These are phyloP conservation scores for Sinohyriopsis cumingii DNA, from an alignment of 2,888 invertebrate species.

Conservation along the genomic window DNA sequence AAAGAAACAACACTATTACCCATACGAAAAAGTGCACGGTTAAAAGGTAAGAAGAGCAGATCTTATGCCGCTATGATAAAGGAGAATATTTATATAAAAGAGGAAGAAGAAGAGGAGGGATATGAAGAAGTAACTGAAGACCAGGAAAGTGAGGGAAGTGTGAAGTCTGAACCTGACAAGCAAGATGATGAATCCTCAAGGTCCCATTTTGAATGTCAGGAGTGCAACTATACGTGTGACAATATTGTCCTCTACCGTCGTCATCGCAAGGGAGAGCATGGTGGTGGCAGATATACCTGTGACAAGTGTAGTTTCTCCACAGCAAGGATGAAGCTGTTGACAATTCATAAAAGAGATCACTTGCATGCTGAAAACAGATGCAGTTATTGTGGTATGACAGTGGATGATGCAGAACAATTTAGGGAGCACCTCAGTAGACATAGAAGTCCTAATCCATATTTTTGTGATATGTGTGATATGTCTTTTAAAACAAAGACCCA, in stretches of 20 bases:
- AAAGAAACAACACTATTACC: too few species aligned
- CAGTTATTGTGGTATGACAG: conserved; percentile 69
- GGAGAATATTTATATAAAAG: not conserved
- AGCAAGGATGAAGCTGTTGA: conserved; percentile 44
- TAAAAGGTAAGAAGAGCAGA: too few species aligned
- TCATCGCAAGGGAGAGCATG: conserved; percentile 22
- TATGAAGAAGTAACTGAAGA: conserved; percentile 13
- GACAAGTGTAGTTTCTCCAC: conserved; percentile 50
- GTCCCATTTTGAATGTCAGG: conserved; percentile 28
- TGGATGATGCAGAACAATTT: conserved; percentile 59
- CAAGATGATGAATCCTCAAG: conserved; percentile 7
- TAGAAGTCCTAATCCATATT: conserved; percentile 74
- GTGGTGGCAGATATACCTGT: conserved; percentile 41
- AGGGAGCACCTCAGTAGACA: conserved; percentile 72
- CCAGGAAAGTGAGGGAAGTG: conserved; percentile 10
- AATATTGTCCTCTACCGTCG: conserved; percentile 13
- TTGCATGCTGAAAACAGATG: conserved; percentile 63
- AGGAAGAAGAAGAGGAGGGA: conserved; percentile 9
- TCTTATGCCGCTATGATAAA: too few species aligned
- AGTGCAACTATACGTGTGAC: conserved; percentile 31
- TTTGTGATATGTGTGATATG: conserved; percentile 74
- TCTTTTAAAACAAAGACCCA: conserved; percentile 75
- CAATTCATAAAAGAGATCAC: conserved; percentile 53
- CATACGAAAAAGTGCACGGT: too few species aligned
- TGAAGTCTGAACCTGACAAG: conserved; percentile 10